Evolutionary conservation across 2,797 vertebrate species (phyloP).

Genomic region (Xenops minutus): DNA sequence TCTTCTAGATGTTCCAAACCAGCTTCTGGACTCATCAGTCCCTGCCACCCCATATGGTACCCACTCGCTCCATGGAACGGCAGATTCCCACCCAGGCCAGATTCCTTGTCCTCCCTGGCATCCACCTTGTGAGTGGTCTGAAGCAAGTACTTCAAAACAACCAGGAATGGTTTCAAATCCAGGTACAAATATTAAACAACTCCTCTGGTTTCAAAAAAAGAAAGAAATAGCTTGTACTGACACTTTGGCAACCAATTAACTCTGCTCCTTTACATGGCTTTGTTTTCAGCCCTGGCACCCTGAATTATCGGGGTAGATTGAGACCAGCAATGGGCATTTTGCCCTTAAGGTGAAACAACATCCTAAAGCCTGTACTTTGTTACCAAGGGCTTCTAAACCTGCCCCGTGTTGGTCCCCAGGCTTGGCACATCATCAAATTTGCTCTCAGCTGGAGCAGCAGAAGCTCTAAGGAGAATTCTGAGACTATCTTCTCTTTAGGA

Average conservation of each 20-base stretch:
- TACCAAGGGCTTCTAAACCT: background rate
- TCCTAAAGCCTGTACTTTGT: background rate
- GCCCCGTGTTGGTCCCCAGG: background rate
- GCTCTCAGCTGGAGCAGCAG: background rate
- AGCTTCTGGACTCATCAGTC: background rate
- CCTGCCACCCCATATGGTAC: background rate
- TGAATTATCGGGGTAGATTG: background rate
- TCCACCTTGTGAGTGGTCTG: background rate
- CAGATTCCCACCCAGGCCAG: background rate
- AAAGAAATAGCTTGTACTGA: background rate
- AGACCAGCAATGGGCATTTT: background rate
- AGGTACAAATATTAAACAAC: background rate
- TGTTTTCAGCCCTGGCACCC: background rate
- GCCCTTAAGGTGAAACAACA: background rate
- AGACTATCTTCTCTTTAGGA: background rate
- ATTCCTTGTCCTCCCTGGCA: background rate
- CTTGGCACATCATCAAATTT: background rate
- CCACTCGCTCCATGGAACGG: background rate
- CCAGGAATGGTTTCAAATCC: background rate
- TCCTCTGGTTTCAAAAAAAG: background rate
- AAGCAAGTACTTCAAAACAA: background rate
- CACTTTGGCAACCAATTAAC: background rate
- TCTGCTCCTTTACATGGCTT: background rate
- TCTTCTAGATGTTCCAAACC: background rate
- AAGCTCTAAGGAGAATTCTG: background rate